Conservation (phyloP, 2,888 invertebrate genomes). For the Psococerastis gibbosa region DNA sequence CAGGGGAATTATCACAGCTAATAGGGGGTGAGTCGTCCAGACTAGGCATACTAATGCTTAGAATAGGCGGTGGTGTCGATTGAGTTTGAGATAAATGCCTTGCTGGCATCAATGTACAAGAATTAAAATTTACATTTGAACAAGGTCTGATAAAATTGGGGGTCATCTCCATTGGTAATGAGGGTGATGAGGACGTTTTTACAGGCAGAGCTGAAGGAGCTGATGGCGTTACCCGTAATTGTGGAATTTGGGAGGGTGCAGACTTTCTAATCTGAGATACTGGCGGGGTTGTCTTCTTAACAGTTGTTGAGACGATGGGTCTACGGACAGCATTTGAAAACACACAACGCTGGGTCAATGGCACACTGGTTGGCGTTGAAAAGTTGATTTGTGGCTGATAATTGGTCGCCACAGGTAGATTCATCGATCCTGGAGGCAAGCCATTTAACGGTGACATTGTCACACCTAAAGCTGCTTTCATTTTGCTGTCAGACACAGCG, state of each 20-base stretch:
- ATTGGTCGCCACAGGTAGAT: too few species aligned
- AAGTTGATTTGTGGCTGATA: background rate
- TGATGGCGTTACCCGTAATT: background rate
- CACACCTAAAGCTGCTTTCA: too few species aligned
- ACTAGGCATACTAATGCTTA: constrained; percentile 3
- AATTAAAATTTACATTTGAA: too few species aligned
- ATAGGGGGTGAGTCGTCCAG: background rate
- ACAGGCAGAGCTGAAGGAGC: background rate
- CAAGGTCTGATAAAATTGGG: too few species aligned
- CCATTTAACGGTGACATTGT: too few species aligned
- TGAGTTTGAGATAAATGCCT: too few species aligned
- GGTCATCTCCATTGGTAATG: too few species aligned
- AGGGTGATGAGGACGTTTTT: background rate
- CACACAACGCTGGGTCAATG: background rate
- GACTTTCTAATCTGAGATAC: background rate
- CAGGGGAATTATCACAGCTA: background rate
- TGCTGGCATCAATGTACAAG: too few species aligned
- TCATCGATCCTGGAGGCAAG: background rate
- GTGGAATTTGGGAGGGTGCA: background rate
- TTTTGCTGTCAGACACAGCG: background rate
- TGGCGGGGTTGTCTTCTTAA: background rate
- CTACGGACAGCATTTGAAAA: too few species aligned
- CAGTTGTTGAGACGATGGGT: background rate
- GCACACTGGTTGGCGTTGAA: background rate
- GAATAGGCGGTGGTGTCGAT: background rate